Base-by-base conservation (phyloP, 2,888 invertebrate genomes). In the Orchesellides sinensis region DNA sequence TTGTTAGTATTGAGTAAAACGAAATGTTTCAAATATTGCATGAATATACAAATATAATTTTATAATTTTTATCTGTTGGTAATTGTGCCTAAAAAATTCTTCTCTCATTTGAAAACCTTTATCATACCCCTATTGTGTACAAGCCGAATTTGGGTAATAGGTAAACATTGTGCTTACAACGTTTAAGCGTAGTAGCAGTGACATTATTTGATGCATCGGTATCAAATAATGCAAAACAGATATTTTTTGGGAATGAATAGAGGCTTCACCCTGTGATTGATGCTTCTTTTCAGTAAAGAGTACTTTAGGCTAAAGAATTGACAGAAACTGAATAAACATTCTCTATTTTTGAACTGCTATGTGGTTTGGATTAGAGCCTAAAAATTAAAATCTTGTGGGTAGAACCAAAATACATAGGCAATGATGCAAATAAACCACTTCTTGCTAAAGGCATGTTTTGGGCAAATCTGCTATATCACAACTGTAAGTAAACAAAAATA, bases 221-320 rank as follows among this genome's bases (percentile, higher is more conserved):
- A 49, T n/a, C 12, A 17, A 17, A 49, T 17, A 49, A 19, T 49
- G 32, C 29, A n/a, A 54, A 35, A n/a, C 56, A 56, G 21, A 27
- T 56, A 35, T 52, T 19, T 54, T 52, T 54, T 47, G 47, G 3
- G 25, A 14, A 10, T 47, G 66, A 75, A 52, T 29, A 32, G 49
- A 63, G 45, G 21, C 52, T 63, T 52, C 49, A 75, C 27, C 52
- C 66, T 40, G 45, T 75, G 75, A 75, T 75, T 66, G 75, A 75
- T 75, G 56, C 40, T 40, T 54, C 66, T 54, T 25, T 40, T 49
- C 21, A 63, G 2, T 21, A 19, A 29, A 59, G 23, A 52, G 52
- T 29, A n/a, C 35, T 63, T 19, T 40, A 6, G 25, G 54, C 29
- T 45, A 6, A 19, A 47, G 25, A 63, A 49, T 47, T 49, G 47